Base-by-base conservation (phyloP, 1,140 invertebrate species). In the Drosophila nannoptera region DNA sequence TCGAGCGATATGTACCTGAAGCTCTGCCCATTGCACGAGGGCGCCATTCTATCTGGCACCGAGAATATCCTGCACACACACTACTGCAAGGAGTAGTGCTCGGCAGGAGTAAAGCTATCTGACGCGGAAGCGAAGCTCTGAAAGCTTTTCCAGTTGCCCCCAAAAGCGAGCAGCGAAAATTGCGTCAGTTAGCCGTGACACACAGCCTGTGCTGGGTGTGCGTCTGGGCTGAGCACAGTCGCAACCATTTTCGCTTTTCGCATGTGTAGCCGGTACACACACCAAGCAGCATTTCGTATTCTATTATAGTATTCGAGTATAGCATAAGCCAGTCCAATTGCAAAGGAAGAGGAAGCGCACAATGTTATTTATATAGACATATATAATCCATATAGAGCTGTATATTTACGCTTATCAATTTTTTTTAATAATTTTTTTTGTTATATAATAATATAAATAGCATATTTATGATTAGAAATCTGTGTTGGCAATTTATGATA, bases 1-100 rank as follows among this genome's bases (percentile, higher is more conserved):
- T 71, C 78, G 38, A 69, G 64, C 12, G 64, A 82, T 89, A 91
- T 81, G 73, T 92, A 92, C 42, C 90, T 93, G 16, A 92, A 91
- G 29, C 88, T 92, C 4, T 93, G 92, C 76, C 92, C 92, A 4
- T 90, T 91, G 64, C 74, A 90, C 50, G 90, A 92, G 49, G 90
- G 90, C 54, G 91, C 92, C 11, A 90, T 93, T 6, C 88, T 92
- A 8, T 89, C 91, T 0, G 91, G 91, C 42, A 83, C 90, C 31
- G 91, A 90, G 54, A 92, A 91, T 48, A 77, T 92, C 35, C 90
- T 92, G 87, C 90, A 91, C 63, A 89, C 90, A 5, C 90, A 90
- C 58, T 91, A 91, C 72, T 92, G 92, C 77, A 88, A 78, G 67
- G 80, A 87, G 8, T 87, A 80, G 50, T 9, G 4, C 8, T 11